Evolutionary conservation across 1,140 invertebrate species (phyloP).

Genomic region (Ceratosolen solmsi): DNA sequence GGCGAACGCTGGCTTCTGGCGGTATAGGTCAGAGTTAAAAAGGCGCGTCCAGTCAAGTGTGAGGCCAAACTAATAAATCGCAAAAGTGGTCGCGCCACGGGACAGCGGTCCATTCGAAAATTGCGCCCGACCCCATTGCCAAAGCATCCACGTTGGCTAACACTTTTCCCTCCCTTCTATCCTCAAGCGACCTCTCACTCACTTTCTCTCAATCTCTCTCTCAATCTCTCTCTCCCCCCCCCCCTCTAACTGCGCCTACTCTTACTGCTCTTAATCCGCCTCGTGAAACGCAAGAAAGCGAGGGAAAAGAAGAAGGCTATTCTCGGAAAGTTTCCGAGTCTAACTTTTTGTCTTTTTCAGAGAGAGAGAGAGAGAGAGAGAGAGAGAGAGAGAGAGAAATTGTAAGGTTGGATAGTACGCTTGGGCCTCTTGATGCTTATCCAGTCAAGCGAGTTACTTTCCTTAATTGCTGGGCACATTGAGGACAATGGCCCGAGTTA

Average conservation of each 20-base stretch:
- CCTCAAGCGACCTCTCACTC: no score
- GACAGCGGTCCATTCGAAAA: neutral
- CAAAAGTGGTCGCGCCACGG: constrained; percentile 7
- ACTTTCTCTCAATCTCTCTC: neutral
- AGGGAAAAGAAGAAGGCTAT: neutral
- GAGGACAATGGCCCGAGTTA: neutral
- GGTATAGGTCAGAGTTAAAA: constrained; percentile 28
- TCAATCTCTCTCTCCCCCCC: neutral
- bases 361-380: no score
- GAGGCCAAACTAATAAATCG: constrained; percentile 18
- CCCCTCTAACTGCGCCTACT: neutral
- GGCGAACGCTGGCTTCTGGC: neutral
- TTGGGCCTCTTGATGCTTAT: neutral
- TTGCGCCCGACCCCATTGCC: neutral
- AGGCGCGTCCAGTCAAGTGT: constrained; percentile 40
- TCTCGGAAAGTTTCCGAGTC: neutral
- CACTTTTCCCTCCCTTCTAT: no score
- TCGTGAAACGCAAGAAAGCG: neutral
- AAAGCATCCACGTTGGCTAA: no score
- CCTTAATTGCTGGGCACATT: constrained; percentile 32
- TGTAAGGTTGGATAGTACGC: no score
- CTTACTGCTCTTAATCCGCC: neutral
- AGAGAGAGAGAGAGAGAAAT: no score
- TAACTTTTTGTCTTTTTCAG: constrained; percentile 26
- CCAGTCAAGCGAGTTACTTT: constrained; percentile 31